Evolutionary conservation across 2,888 invertebrate genomes (phyloP), one percentile per base, ranked within the genome.

Genomic region (Plagiodera versicolora): DNA sequence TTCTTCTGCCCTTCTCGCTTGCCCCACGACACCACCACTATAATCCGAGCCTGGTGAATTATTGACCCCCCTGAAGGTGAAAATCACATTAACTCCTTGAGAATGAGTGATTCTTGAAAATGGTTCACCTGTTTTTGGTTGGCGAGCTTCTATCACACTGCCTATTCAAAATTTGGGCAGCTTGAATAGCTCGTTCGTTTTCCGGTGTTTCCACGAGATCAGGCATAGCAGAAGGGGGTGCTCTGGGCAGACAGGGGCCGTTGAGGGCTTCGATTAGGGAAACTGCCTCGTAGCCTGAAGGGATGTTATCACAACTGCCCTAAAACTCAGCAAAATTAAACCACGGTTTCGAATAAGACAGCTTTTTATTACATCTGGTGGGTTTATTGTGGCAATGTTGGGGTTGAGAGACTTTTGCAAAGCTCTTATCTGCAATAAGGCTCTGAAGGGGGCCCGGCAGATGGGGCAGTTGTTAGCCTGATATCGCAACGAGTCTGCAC

Each of bases 401-500:
- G 76, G 81, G 61, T 83, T 81, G 20, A 82, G 78, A 48, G 87
- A 85, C 76, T 91, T 91, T 79, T 95, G 94, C 70, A 98, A 85
- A 19, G 98, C 97, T 64, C 95, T 86, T 54, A 99, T 94, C 83
- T 98, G 98, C 59, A 99, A 83, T 53, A 99, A 84, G 0, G 99
- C 99, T 65, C 98, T 85, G 81, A 99, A 99, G 9, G 98, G 98
- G n/a, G 98, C 95, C 64, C 99, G 86, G 79, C 99, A 99, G 70
- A 99, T 99, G 6, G 99, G 99, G 74, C 99, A 99, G 82, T 97
- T 98, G 82, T 95, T 98, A 20, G 98, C 95, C 85, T 95, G 95
- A 78, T 97, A 98, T 67, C 98, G 86, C 62, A 99, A 84, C 0
- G 96, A 96, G 82, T 98, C 98, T 0, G 98, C 98, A 81, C 98